These are phyloP conservation scores for Denticeps clupeoides DNA, from an alignment of 2,797 vertebrate genomes.

Conservation along the genomic window DNA sequence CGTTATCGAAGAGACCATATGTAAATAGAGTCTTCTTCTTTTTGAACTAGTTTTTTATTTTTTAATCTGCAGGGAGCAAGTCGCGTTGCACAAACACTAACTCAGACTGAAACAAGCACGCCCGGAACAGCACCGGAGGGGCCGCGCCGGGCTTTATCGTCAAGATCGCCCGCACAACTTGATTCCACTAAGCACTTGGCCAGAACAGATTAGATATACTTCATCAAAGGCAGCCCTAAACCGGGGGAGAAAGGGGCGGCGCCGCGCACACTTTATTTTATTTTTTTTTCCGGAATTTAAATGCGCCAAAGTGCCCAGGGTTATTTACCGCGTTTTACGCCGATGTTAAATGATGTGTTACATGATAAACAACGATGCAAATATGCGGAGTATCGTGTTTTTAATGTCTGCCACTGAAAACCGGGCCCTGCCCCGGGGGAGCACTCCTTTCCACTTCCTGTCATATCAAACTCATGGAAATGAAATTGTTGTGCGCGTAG, in stretches of 20 bases:
- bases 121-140: constrained; percentile 14
- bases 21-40: constrained; percentile 1
- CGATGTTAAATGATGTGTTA: constrained; percentile 23
- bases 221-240: constrained; percentile 13
- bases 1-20: no score
- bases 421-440: background rate
- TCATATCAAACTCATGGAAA: no score
- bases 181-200: background rate
- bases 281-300: constrained; percentile 12
- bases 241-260: background rate
- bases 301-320: constrained; percentile 9
- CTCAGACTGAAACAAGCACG: background rate
- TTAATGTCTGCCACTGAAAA: background rate
- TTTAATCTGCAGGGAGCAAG: no score
- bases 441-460: no score
- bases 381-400: background rate
- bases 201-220: constrained; percentile 9
- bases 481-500: no score
- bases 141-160: background rate
- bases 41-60: no score
- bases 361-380: constrained; percentile 10
- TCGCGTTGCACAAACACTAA: background rate
- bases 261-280: background rate
- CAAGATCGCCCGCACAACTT: background rate
- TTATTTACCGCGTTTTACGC: constrained; percentile 19